These are phyloP conservation scores for Glomeris maerens DNA, from an alignment of 1,140 invertebrate species.

Conservation along the genomic window DNA sequence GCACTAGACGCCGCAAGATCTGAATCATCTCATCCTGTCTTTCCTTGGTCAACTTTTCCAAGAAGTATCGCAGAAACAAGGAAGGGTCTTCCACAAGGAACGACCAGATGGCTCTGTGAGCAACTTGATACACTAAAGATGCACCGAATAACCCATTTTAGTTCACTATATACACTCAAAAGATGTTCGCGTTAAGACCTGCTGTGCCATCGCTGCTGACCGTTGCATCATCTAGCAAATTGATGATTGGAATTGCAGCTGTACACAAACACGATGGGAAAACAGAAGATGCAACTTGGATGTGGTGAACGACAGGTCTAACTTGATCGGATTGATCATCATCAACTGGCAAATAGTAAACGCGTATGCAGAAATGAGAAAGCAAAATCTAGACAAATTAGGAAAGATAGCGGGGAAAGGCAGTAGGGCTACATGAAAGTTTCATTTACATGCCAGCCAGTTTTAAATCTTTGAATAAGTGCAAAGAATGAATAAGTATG, in stretches of 20 bases:
- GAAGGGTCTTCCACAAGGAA: constrained; percentile 96
- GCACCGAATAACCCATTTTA: not conserved
- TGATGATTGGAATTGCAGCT: constrained; percentile 85
- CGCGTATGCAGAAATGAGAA: too few species aligned
- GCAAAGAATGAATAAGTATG: not conserved
- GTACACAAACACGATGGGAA: constrained; percentile 94
- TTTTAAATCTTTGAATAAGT: not conserved
- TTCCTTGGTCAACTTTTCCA: constrained; percentile 89
- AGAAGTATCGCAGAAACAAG: constrained; percentile 84
- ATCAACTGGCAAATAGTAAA: constrained; percentile 20
- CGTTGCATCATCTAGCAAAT: constrained; percentile 86
- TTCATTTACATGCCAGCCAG: not conserved
- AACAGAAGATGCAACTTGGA: constrained; percentile 78
- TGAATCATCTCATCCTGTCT: constrained; percentile 94
- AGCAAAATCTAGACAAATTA: not conserved
- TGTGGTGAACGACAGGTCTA: constrained; percentile 31
- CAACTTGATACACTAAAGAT: constrained; percentile 63
- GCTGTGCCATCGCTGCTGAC: constrained; percentile 77
- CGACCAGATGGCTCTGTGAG: constrained; percentile 86
- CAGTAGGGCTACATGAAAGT: not conserved
- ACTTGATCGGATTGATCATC: constrained; percentile 21
- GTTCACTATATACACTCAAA: not conserved
- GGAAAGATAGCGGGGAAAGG: not conserved
- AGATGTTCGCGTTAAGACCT: too few species aligned
- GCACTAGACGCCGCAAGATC: constrained; percentile 71